A percentile compares a stretch with the other conserved stretches of the same genome.
These are phyloP conservation scores for Rhineura floridana DNA, from an alignment of 2,113 vertebrate genomes.

Conservation along the genomic window DNA sequence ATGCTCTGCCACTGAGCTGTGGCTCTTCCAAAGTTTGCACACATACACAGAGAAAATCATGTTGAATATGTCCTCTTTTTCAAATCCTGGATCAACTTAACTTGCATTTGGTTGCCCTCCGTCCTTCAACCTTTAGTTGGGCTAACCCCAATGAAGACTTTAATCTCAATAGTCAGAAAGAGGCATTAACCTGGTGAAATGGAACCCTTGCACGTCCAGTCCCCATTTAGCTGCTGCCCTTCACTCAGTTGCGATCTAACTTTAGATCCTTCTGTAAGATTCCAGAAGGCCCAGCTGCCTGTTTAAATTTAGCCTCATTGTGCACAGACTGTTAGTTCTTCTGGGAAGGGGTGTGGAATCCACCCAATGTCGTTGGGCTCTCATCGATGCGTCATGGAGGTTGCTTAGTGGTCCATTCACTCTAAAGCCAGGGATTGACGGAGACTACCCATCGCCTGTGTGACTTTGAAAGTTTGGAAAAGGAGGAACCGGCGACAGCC, in stretches of 20 bases:
- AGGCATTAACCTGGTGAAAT: not conserved
- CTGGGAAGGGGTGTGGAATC: conserved; percentile 3
- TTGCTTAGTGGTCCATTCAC: conserved; percentile 32
- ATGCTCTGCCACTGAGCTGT: too few relatives aligned
- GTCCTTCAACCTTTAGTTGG: too few relatives aligned
- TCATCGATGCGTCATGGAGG: conserved; percentile 49
- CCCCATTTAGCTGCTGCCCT: accelerated
- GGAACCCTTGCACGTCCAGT: not conserved
- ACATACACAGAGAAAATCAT: not conserved
- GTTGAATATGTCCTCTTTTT: not conserved
- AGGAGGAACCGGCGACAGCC: too few relatives aligned
- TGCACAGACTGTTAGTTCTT: conserved; percentile 51
- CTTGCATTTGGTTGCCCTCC: not conserved
- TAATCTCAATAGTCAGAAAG: not conserved
- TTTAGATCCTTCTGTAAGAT: conserved; percentile 67
- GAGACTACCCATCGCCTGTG: accelerated
- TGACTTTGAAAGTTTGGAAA: not conserved
- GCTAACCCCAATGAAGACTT: not conserved
- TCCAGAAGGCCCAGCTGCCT: conserved; percentile 69
- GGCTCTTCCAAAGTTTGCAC: not conserved
- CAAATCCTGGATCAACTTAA: not conserved
- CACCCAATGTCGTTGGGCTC: not conserved
- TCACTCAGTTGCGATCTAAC: conserved; percentile 5
- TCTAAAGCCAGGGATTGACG: accelerated
- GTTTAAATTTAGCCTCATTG: conserved; percentile 77